Percentiles rank a stretch among this genome's conserved stretches.
phyloP scores from a whole-genome alignment of 2,797 vertebrate genomes.

The Vultur gryphus region DNA sequence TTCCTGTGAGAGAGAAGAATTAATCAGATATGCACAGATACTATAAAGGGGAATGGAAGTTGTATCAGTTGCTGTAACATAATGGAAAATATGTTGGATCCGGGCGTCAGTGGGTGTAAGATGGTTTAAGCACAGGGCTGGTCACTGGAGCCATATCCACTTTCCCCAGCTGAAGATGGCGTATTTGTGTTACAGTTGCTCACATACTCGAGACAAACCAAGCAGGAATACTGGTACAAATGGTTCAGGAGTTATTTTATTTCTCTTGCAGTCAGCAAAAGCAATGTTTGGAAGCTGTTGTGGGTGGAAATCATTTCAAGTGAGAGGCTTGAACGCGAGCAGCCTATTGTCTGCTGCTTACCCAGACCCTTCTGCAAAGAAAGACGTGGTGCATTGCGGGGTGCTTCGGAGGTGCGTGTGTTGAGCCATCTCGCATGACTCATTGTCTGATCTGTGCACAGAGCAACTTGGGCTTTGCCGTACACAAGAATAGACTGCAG shows the following conservation, averaged over 20 bases:
- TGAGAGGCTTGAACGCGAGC: background rate
- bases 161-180: background rate
- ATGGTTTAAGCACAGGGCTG: background rate
- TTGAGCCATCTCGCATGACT: background rate
- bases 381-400: accelerated
- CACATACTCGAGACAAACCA: accelerated
- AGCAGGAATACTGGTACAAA: background rate
- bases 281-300: background rate
- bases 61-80: slow-evolving; percentile 1
- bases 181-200: background rate
- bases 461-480: background rate
- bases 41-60: slow-evolving; percentile 14
- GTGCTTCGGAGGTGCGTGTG: accelerated
- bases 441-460: background rate
- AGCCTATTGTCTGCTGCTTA: background rate
- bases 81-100: background rate
- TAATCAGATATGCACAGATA: slow-evolving; percentile 34
- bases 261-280: background rate
- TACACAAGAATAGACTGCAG: background rate
- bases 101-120: background rate
- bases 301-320: background rate
- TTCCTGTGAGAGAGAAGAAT: slow-evolving; percentile 66
- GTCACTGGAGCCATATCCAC: background rate
- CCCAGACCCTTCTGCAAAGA: background rate
- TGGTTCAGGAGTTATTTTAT: background rate